phyloP scores from a whole-genome alignment of 2,113 vertebrate genomes.

The Natator depressus region DNA sequence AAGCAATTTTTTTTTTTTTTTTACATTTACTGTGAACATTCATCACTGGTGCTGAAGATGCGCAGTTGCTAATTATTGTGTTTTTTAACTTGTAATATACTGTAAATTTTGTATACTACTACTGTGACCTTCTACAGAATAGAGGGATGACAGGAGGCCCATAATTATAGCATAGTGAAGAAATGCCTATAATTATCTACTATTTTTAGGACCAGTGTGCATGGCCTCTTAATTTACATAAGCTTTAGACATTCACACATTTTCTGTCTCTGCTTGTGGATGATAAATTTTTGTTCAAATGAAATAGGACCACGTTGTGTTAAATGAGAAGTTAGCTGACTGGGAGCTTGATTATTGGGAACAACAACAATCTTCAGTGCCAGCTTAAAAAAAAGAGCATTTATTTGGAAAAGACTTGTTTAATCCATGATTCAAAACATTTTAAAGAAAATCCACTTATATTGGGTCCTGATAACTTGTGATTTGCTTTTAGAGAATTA shows the following conservation, averaged over 20 bases:
- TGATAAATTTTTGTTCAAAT: conserved; percentile 83
- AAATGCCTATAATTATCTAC: conserved; percentile 85
- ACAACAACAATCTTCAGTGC: conserved; percentile 67
- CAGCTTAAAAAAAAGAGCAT: conserved; percentile 68
- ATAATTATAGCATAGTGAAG: conserved; percentile 81
- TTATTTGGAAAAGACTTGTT: conserved; percentile 78
- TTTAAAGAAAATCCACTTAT: conserved; percentile 46
- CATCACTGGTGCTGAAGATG: conserved; percentile 80
- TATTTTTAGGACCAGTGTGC: conserved; percentile 82
- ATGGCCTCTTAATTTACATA: conserved; percentile 85
- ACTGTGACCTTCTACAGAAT: conserved; percentile 81
- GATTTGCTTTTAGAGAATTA: conserved; percentile 75
- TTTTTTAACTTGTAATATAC: conserved; percentile 85
- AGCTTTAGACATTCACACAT: conserved; percentile 87
- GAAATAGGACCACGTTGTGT: conserved; percentile 73
- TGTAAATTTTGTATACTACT: conserved; percentile 84
- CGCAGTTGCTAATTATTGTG: conserved; percentile 83
- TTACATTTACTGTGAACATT: conserved; percentile 82
- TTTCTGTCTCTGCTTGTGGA: conserved; percentile 80
- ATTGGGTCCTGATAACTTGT: conserved; percentile 62
- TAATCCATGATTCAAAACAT: conserved; percentile 76
- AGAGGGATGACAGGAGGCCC: conserved; percentile 78
- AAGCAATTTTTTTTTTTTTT: conserved; percentile 75
- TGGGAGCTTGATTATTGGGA: conserved; percentile 78
- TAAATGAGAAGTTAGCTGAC: conserved; percentile 78